Percentiles rank a stretch among this genome's conserved stretches.
phyloP scores from a whole-genome alignment of 2,888 invertebrate genomes.

The Agelastica alni region DNA sequence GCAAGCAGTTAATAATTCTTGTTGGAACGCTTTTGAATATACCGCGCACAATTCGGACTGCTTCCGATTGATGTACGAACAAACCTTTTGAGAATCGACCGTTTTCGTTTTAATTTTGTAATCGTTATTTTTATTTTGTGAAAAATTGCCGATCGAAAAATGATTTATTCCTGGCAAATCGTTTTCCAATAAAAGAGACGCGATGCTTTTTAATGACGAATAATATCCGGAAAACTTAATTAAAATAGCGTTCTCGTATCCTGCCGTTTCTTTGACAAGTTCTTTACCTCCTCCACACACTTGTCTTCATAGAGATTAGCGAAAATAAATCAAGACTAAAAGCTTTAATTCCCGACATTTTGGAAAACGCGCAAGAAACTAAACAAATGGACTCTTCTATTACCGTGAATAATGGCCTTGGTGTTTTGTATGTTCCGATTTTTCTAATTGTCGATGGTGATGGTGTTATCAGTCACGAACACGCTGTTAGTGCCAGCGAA shows the following conservation, averaged over 20 bases:
- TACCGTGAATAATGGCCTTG: conserved; percentile 26
- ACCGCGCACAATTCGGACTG: no score
- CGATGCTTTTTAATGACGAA: no score
- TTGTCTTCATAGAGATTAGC: conserved; percentile 30
- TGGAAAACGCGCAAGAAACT: conserved; percentile 25
- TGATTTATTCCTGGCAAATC: no score
- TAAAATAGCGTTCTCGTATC: conserved; percentile 2
- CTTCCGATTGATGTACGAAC: no score
- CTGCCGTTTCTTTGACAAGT: not conserved
- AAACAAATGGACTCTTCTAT: conserved; percentile 32
- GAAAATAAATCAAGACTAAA: conserved; percentile 34
- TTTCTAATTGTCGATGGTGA: conserved; percentile 16
- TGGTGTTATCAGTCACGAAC: not conserved
- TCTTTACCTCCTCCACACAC: conserved; percentile 22
- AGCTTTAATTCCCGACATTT: conserved; percentile 28
- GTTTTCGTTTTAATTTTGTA: no score
- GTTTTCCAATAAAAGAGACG: no score
- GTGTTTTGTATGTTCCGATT: conserved; percentile 21
- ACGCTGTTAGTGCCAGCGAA: not conserved
- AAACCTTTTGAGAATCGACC: no score
- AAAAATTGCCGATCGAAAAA: no score
- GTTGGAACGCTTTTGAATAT: no score
- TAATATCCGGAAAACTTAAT: conserved; percentile 10
- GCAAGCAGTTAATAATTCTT: no score
- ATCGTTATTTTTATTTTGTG: no score